A percentile compares a stretch with the other conserved stretches of the same genome.
phyloP scores from a whole-genome alignment of 2,113 vertebrate genomes.

The Psettodes erumei region DNA sequence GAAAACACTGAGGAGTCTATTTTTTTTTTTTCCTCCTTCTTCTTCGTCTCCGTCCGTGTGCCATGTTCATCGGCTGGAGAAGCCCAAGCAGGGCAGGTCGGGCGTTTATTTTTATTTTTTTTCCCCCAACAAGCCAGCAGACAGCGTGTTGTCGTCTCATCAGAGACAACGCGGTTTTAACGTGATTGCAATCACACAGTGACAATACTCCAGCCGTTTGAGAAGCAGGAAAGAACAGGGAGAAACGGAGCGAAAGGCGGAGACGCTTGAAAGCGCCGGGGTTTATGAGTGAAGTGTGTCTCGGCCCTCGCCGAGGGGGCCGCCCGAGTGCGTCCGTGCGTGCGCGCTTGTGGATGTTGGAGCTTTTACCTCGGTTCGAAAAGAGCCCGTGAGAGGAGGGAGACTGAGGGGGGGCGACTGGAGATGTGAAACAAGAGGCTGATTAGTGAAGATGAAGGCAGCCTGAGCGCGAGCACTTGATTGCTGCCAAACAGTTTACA shows the following conservation, averaged over 20 bases:
- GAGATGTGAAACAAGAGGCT: slow-evolving; percentile 48
- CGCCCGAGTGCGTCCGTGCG: background rate
- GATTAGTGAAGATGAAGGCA: slow-evolving; percentile 55
- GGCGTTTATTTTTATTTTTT: background rate
- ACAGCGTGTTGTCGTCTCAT: slow-evolving; percentile 36
- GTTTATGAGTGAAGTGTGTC: slow-evolving; percentile 17
- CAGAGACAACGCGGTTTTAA: slow-evolving; percentile 41
- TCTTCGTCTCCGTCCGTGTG: slow-evolving; percentile 13
- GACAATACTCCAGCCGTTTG: slow-evolving; percentile 40
- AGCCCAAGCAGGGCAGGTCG: too few relatives aligned
- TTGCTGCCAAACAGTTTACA: slow-evolving; percentile 60
- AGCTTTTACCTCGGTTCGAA: slow-evolving; percentile 29
- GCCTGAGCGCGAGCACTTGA: slow-evolving; percentile 40
- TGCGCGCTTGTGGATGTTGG: background rate
- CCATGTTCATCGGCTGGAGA: too few relatives aligned
- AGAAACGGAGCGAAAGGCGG: background rate
- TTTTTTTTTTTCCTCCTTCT: slow-evolving; percentile 5
- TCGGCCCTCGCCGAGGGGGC: background rate
- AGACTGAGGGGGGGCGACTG: slow-evolving; percentile 3
- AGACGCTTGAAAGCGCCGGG: slow-evolving; percentile 20
- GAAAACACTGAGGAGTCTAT: slow-evolving; percentile 31
- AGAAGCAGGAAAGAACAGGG: slow-evolving; percentile 13
- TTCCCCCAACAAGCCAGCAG: background rate
- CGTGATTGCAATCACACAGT: slow-evolving; percentile 65
- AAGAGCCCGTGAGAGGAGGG: slow-evolving; percentile 17